Evolutionary conservation across 30 jellyfish, hydroid and myxozoan genomes (phyloP).

Genomic region (Calvadosia cruxmelitensis): DNA sequence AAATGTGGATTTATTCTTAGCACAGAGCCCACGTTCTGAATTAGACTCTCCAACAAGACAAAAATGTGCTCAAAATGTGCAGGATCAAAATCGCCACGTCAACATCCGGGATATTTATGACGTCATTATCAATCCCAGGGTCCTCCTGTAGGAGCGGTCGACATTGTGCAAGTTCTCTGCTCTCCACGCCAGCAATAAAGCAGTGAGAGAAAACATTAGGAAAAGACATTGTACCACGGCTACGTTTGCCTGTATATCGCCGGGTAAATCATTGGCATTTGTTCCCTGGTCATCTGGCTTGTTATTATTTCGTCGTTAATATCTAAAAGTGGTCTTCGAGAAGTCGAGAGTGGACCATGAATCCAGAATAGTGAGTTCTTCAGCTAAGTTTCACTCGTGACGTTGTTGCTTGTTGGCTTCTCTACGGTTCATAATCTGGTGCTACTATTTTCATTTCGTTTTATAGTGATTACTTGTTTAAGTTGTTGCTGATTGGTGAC

Average conservation of each 20-base stretch:
- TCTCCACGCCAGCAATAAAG: conserved; percentile 39
- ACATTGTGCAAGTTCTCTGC: conserved; percentile 57
- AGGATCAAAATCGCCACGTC: conserved; percentile 83
- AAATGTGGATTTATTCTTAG: too few relatives aligned
- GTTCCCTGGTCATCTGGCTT: too few relatives aligned
- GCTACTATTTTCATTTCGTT: background rate
- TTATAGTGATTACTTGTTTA: conserved; percentile 91
- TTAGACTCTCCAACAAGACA: too few relatives aligned
- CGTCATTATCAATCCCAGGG: conserved; percentile 38
- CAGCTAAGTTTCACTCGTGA: background rate
- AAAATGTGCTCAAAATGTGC: too few relatives aligned
- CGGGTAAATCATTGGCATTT: too few relatives aligned
- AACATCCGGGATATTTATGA: conserved; percentile 52
- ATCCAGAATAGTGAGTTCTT: conserved; percentile 89
- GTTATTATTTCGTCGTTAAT: too few relatives aligned
- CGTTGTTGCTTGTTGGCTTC: background rate
- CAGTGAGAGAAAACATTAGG: too few relatives aligned
- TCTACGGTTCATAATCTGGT: background rate
- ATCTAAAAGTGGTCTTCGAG: too few relatives aligned
- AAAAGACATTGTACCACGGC: too few relatives aligned
- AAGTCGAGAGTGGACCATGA: too few relatives aligned
- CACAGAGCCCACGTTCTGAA: too few relatives aligned
- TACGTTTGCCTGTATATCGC: too few relatives aligned
- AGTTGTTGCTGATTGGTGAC: conserved; percentile 94
- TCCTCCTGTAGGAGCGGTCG: conserved; percentile 29